phyloP scores from a whole-genome alignment of 53 echinoderm and acorn worm genomes.

The Glandiceps talaboti region DNA sequence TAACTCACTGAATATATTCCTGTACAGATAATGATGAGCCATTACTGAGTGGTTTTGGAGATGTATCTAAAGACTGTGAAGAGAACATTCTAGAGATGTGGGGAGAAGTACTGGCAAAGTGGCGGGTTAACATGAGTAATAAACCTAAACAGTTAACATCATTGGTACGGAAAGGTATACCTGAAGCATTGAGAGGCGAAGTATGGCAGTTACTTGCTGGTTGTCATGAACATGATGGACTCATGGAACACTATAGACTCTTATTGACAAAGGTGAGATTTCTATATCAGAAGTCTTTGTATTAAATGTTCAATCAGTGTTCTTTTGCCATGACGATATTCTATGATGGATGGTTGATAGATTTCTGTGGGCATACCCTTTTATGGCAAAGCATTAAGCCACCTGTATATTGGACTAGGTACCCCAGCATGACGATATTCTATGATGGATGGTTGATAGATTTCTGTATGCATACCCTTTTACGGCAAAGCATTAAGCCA shows the following conservation, averaged over 20 bases:
- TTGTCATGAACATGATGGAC: conserved; percentile 62
- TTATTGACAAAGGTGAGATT: conserved; percentile 88
- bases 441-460: no score
- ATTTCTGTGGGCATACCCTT: no score
- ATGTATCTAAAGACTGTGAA: conserved; percentile 87
- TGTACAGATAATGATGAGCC: conserved; percentile 90
- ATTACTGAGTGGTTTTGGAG: conserved; percentile 85
- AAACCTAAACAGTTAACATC: conserved; percentile 76
- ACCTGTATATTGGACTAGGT: no score
- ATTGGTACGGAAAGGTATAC: conserved; percentile 78
- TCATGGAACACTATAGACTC: conserved; percentile 78
- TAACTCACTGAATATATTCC: no score
- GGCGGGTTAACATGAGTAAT: conserved; percentile 61
- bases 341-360: no score
- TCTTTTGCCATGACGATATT: no score
- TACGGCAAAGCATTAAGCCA: no score
- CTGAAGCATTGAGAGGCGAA: conserved; percentile 90
- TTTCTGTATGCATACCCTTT: no score
- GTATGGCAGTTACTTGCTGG: conserved; percentile 96
- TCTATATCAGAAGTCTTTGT: no score
- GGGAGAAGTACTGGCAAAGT: conserved; percentile 83
- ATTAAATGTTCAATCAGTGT: no score
- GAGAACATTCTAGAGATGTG: conserved; percentile 77
- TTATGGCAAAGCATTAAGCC: no score
- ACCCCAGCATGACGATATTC: no score